Evolutionary conservation across 1,140 invertebrate species (phyloP).

Genomic region (Heterodera schachtii): DNA sequence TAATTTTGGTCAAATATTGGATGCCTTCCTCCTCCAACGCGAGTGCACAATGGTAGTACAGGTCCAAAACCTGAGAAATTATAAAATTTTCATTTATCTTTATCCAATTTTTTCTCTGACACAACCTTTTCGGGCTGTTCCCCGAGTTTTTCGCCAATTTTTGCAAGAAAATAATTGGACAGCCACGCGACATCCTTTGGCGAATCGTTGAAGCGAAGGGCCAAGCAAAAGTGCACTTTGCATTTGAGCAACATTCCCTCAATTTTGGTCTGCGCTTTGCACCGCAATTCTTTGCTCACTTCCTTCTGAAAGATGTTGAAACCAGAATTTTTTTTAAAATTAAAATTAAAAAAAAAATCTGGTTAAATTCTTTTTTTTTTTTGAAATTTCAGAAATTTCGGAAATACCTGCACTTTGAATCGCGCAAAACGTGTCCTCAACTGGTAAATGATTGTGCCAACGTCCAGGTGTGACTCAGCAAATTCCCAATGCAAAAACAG

Average conservation of each 20-base stretch:
- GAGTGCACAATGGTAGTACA: conserved; percentile 40
- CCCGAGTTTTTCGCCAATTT: conserved; percentile 47
- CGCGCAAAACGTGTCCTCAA: conserved; percentile 44
- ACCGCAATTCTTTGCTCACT: conserved; percentile 17
- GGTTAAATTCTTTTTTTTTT: neutral
- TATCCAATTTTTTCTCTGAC: too few relatives aligned
- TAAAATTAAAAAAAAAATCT: neutral
- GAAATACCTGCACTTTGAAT: conserved; percentile 42
- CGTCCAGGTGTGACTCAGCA: conserved; percentile 43
- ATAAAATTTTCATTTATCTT: neutral
- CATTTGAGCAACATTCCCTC: conserved; percentile 33
- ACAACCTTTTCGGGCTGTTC: conserved; percentile 40
- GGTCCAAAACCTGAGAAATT: conserved; percentile 24
- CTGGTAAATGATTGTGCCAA: conserved; percentile 47
- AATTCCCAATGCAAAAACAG: conserved; percentile 41
- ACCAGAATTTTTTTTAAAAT: too few relatives aligned
- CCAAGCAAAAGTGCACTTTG: conserved; percentile 35
- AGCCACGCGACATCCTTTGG: conserved; percentile 45
- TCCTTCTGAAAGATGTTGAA: neutral
- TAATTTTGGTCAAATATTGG: conserved; percentile 40
- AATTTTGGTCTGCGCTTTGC: conserved; percentile 10
- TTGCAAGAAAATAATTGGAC: conserved; percentile 44
- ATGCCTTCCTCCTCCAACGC: conserved; percentile 46
- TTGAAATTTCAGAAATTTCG: neutral
- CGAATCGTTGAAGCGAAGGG: conserved; percentile 34